A percentile compares a stretch with the other conserved stretches of the same genome.
Evolutionary conservation across 1,140 invertebrate species (phyloP).

Genomic region (Ceratoteleas bidentatus): DNA sequence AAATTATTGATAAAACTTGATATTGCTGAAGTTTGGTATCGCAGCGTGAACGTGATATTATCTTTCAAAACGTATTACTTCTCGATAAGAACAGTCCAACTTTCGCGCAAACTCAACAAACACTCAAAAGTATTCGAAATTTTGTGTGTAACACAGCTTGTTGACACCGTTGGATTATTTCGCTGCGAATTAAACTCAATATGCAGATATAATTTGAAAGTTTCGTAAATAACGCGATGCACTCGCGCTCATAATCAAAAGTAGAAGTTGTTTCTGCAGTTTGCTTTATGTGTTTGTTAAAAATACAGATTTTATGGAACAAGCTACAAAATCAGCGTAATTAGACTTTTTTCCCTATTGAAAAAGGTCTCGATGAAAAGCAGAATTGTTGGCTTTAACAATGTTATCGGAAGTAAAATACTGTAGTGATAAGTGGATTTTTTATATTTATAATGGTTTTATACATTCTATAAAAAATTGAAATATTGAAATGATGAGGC

Average conservation of each 20-base stretch:
- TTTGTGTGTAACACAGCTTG: conserved; percentile 16
- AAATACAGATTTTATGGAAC: background rate
- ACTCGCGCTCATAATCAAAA: background rate
- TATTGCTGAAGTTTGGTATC: conserved; percentile 27
- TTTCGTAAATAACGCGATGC: conserved; percentile 13
- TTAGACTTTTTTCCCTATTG: conserved; percentile 2
- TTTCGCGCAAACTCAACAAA: conserved; percentile 20
- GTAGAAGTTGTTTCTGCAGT: conserved; percentile 12
- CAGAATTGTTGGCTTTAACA: too few relatives aligned
- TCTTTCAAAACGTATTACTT: conserved; percentile 25
- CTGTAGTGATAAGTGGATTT: too few relatives aligned
- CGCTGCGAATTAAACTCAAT: conserved; percentile 13
- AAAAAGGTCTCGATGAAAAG: background rate
- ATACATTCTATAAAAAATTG: too few relatives aligned
- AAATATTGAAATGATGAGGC: too few relatives aligned
- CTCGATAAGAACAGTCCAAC: conserved; percentile 25
- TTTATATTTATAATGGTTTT: too few relatives aligned
- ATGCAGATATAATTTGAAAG: conserved; percentile 14
- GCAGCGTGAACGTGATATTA: conserved; percentile 20
- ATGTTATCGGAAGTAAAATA: background rate
- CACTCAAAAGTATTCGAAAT: conserved; percentile 23
- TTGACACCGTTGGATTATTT: conserved; percentile 32
- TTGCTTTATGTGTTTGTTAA: background rate
- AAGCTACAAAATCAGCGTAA: background rate
- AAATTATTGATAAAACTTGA: conserved; percentile 31